phyloP scores from a whole-genome alignment of 2,888 invertebrate genomes.

The Odontothrips loti region DNA sequence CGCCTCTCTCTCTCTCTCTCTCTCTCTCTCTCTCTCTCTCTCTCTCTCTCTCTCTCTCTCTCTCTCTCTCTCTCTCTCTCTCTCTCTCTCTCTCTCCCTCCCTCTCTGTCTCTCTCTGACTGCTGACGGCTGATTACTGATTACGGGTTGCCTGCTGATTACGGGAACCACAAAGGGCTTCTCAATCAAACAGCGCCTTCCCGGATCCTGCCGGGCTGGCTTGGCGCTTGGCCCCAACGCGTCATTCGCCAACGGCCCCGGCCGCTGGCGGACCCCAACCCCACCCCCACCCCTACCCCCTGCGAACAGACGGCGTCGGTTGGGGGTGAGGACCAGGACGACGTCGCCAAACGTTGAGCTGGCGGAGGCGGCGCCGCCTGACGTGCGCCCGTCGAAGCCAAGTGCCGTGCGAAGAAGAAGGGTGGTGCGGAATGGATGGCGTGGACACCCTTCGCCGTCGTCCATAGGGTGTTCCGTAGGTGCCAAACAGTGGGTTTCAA shows the following conservation, averaged over 20 bases:
- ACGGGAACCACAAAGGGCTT: constrained; percentile 25
- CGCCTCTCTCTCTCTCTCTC: not conserved
- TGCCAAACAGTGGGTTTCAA: too few relatives aligned
- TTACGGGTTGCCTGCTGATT: constrained; percentile 26
- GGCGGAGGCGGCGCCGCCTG: too few relatives aligned
- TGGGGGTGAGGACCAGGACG: too few relatives aligned
- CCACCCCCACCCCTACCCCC: not conserved
- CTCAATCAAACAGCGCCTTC: constrained; percentile 20
- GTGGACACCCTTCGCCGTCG: too few relatives aligned
- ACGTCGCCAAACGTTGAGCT: too few relatives aligned
- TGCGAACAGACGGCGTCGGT: too few relatives aligned
- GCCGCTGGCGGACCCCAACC: too few relatives aligned
- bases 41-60: not conserved
- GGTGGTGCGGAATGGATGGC: too few relatives aligned
- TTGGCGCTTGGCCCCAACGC: not conserved
- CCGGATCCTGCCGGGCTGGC: not conserved
- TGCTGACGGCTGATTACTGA: constrained; percentile 26
- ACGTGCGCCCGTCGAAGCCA: too few relatives aligned
- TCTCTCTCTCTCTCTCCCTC: not conserved
- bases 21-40: not conserved
- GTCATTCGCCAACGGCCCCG: too few relatives aligned
- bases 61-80: not conserved
- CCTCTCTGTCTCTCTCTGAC: not conserved
- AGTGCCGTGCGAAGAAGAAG: too few relatives aligned
- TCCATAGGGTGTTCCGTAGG: too few relatives aligned